Evolutionary conservation across 1,140 invertebrate genomes (phyloP).

Genomic region (Cydia strobilella): DNA sequence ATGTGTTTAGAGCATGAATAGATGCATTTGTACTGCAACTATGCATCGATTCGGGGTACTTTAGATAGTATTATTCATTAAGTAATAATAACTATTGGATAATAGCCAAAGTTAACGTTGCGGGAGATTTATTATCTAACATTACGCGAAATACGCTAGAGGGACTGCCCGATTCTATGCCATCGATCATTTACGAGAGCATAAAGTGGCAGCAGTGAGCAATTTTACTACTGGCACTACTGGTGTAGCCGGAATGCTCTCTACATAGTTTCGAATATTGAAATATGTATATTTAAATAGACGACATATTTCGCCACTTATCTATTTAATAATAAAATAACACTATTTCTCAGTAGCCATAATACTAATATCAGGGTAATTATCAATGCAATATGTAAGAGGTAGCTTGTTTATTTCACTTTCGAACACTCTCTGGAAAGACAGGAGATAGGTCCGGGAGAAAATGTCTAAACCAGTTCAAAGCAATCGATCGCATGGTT

Average conservation of each 20-base stretch:
- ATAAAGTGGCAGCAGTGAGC: conserved; percentile 20
- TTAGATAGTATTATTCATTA: conserved; percentile 48
- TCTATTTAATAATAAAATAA: not conserved
- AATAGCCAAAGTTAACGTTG: conserved; percentile 48
- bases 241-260: conserved; percentile 1
- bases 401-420: not conserved
- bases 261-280: conserved; percentile 7
- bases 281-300: not conserved
- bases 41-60: conserved; percentile 10
- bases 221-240: conserved; percentile 7
- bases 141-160: conserved; percentile 44
- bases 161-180: conserved; percentile 39
- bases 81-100: conserved; percentile 51
- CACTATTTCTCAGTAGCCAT: not conserved
- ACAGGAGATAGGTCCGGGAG: not conserved
- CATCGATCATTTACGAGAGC: conserved; percentile 36
- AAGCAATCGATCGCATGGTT: not conserved
- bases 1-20: not conserved
- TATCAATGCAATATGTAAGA: too few relatives aligned
- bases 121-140: conserved; percentile 49
- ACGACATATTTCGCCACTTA: not conserved
- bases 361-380: too few relatives aligned
- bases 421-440: not conserved
- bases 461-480: conserved; percentile 1
- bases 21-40: not conserved